Evolutionary conservation across 2,888 invertebrate species (phyloP), one percentile per base, ranked within the genome.

Genomic region (Venustoraphidia nigricollis): DNA sequence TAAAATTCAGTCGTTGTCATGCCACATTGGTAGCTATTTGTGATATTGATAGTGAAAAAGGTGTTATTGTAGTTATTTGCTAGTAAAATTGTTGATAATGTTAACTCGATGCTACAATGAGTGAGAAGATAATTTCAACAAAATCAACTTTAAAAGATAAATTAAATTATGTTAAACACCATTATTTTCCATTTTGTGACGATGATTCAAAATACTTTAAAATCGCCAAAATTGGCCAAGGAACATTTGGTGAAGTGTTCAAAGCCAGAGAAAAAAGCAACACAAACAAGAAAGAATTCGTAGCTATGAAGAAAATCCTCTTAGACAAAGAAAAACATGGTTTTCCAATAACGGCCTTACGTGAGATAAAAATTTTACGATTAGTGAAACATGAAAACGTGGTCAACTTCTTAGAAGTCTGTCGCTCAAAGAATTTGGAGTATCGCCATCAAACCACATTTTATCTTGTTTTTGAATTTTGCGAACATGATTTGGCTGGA

Each of bases 311-410:
- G 60, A 80, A 79, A 60, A 77, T 80, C 48, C 58, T 80, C 41
- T 79, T 80, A 78, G 79, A 80, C 56, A 79, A 80, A 65, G 79
- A 80, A 61, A 78, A 78, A 58, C 79, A 81, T 66, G 80, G 79
- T 46, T 81, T 81, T 59, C 80, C 80, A 1, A 80, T 81, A 49
- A 81, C 80, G 34, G 79, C 79, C 2, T 59, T 81, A 41, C 61
- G 80, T 53, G 80, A 81, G 60, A 77, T 81, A 36, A 72, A 73
- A 56, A 79, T 80, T 55, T 62, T 81, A 1, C 76, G 78, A 55
- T 63, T 73, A 13, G 59, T 80, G 44, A 75, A 75, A 55, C 75
- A 81, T 62, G 74, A 75, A 53, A 78, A 81, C 64, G 75, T 80
- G 45, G 77, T 79, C 1, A 73, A 73, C 54, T 62, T 81, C 9